Base-by-base conservation (phyloP, 1,140 invertebrate genomes). In the Aphelinus certus region DNA sequence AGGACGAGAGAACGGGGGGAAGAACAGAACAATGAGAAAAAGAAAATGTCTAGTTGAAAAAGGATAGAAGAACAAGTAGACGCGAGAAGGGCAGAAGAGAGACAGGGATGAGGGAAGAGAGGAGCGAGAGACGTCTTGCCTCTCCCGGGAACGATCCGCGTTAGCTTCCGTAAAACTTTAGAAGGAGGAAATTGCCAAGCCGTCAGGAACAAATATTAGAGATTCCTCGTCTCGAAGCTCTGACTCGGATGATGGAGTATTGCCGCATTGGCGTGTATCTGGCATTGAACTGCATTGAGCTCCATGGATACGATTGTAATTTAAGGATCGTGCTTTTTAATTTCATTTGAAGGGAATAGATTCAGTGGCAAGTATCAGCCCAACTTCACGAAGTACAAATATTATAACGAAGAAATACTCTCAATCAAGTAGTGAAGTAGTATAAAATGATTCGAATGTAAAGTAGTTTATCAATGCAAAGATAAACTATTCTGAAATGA, bases 131-230 rank as follows among this genome's bases (percentile, higher is more conserved):
- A 66, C 63, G 26, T 55, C 48, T 65, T 70, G 60, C 79, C 81
- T 73, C 78, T 69, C 60, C 77, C 79, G 80, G 73, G 79, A 78
- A 78, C 81, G 80, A 78, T 76, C 77, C 78, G 45, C 76, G 72
- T 71, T 71, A 79, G 75, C 78, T 76, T 74, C 76, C 74, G 77
- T 76, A 79, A 81, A 82, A 81, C 69, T 82, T 82, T 79, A 78
- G 77, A 79, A 80, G 68, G 79, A 79, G 80, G 79, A 81, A 83
- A 83, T 81, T 81, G 79, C 80, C 79, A 79, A 79, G 77, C 80
- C 78, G 79, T 80, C 79, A 79, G 76, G 79, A 66, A 77, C 66
- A 79, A 83, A 82, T 82, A 83, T 83, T 81, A 82, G 78, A 82
- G 81, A 82, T 83, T 83, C 80, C 79, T 79, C 68, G 76, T 69